phyloP scores from a whole-genome alignment of 2,797 vertebrate genomes.

The Schizothorax lantsangensis region DNA sequence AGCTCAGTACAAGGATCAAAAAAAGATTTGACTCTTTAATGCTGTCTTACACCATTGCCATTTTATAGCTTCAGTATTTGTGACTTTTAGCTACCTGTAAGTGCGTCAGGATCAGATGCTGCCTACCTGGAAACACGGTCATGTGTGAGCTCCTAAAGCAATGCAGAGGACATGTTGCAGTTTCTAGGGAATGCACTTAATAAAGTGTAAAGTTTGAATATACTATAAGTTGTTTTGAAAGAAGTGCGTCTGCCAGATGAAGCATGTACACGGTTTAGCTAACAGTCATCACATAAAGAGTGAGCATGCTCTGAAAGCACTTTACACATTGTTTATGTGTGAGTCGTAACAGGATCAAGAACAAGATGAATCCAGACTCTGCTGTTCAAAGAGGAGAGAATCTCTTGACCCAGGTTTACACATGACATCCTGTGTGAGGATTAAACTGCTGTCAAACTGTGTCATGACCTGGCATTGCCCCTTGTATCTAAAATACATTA shows the following conservation, averaged over 20 bases:
- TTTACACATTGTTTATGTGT: slow-evolving; percentile 9
- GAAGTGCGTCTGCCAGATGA: background rate
- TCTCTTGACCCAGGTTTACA: slow-evolving; percentile 4
- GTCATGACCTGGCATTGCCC: background rate
- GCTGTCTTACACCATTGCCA: background rate
- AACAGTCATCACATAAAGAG: background rate
- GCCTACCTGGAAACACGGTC: background rate
- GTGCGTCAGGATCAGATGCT: background rate
- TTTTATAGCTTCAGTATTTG: background rate
- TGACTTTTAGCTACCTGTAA: background rate
- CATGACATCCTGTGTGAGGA: background rate
- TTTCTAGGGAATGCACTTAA: background rate
- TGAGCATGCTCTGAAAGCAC: background rate
- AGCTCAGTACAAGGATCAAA: background rate
- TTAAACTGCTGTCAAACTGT: background rate
- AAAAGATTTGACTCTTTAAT: background rate
- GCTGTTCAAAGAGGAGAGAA: background rate
- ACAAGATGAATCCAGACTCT: slow-evolving; percentile 10
- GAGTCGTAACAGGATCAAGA: slow-evolving; percentile 13
- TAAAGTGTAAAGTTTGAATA: background rate
- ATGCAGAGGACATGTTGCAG: background rate
- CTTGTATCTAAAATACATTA: background rate
- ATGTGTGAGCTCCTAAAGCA: background rate
- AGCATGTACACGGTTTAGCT: background rate
- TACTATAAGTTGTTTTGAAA: background rate